Evolutionary conservation across 53 echinoderm and acorn worm genomes (phyloP), one percentile per base, ranked within the genome.

Genomic region (Antedon mediterranea): DNA sequence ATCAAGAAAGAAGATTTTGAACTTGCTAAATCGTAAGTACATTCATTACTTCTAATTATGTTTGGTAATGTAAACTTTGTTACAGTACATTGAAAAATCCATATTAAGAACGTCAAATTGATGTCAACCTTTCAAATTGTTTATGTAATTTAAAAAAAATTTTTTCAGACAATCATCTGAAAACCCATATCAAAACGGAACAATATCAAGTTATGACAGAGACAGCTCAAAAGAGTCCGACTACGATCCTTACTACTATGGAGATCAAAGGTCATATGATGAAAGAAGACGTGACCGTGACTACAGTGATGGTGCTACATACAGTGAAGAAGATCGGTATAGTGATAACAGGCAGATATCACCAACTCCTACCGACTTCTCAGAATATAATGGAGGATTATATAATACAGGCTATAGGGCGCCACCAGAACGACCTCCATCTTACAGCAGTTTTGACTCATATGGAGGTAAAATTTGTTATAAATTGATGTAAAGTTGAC

Each of bases 161-260:
- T n/a, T n/a, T 41, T 41, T 41, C 3, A 57, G 57, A 26, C 57
- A 57, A 57, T 15, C 20, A 2, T 57, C 57, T 11, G 57, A 57
- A 23, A 57, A 57, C 23, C 57, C 57, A 23, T 57, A 57, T 57
- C 57, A 57, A 57, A 57, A 57, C 23, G 57, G 57, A 57, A 57
- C 57, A 15, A 57, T 57, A 57, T 57, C 57, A 8, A 57, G 57
- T 57, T 57, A 57, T 26, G 57, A 57, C 23, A 57, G 57, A 57
- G 57, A 57, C 20, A 57, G 34, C 33, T 84, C 78, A 23, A 80
- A 83, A 18, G 77, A 80, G 43, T 82, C 80, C 71, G 80, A 86
- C 23, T 57, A 57, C 26, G 85, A 80, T 0, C 72, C 80, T 14
- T 86, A 84, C 74, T 92, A 88, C 28, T 81, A 86, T 29, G 91